Evolutionary conservation across 2,888 invertebrate species (phyloP).

Genomic region (Lasioglossum morio): DNA sequence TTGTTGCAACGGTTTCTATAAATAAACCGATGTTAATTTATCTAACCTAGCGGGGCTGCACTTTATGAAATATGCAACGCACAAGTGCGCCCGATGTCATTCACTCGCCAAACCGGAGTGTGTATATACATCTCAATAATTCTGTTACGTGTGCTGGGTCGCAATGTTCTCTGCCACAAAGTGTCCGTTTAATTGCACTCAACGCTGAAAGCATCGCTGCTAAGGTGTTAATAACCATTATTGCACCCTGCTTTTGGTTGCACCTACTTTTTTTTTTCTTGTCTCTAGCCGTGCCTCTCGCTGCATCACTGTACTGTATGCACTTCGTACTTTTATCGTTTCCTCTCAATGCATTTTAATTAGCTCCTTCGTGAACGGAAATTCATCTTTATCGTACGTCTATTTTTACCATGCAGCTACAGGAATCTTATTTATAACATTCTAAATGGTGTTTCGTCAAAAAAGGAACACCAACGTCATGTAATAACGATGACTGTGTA

Average conservation of each 20-base stretch:
- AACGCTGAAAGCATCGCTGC: neutral
- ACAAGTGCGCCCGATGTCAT: neutral
- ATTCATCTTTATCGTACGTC: neutral
- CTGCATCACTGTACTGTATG: neutral
- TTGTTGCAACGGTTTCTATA: neutral
- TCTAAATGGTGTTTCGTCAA: neutral
- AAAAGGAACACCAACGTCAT: neutral
- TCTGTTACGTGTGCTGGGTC: neutral
- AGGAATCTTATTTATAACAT: neutral
- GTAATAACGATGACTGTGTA: neutral
- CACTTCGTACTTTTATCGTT: neutral
- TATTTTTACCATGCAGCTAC: neutral
- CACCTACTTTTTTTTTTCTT: neutral
- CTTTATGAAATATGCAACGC: slow-evolving; percentile 6
- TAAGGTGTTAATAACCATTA: neutral
- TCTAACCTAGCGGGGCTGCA: neutral
- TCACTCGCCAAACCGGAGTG: neutral
- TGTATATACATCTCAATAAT: neutral
- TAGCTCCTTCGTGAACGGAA: neutral
- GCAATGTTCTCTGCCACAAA: neutral
- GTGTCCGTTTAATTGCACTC: neutral
- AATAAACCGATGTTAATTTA: neutral
- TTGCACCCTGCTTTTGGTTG: neutral
- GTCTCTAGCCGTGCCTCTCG: neutral
- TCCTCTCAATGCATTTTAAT: neutral